phyloP scores from a whole-genome alignment of 2,113 vertebrate species.

The Leptobrachium leishanense region DNA sequence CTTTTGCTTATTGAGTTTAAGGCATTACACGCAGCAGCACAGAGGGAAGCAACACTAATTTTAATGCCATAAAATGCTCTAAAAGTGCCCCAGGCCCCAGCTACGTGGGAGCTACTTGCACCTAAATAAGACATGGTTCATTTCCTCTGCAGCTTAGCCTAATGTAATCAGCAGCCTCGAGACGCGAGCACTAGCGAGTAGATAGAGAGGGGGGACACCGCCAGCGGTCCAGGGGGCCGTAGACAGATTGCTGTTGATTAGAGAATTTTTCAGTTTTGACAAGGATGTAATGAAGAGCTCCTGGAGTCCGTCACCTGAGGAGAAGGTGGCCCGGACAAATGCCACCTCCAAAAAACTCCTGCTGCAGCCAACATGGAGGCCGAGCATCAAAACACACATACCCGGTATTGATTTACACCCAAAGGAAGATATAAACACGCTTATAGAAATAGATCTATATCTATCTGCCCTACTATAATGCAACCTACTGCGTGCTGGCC shows the following conservation, averaged over 20 bases:
- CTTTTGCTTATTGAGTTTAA: constrained; percentile 82
- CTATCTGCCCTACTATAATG: no score
- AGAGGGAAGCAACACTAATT: constrained; percentile 80
- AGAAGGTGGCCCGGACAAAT: constrained; percentile 48
- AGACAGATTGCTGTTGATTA: constrained; percentile 76
- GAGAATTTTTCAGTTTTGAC: constrained; percentile 86
- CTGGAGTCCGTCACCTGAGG: constrained; percentile 77
- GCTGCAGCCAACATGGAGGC: neutral
- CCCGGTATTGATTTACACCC: constrained; percentile 2
- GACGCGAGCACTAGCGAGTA: constrained; percentile 75
- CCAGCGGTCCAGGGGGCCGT: constrained; percentile 70
- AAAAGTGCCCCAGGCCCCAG: constrained; percentile 77
- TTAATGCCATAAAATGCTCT: constrained; percentile 82
- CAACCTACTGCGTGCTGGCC: no score
- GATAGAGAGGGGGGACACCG: constrained; percentile 64
- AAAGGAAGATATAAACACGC: neutral
- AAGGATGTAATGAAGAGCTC: constrained; percentile 81
- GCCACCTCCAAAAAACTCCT: constrained; percentile 14
- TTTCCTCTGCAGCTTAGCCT: constrained; percentile 84
- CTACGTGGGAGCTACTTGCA: constrained; percentile 74
- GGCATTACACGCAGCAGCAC: constrained; percentile 77
- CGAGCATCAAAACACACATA: neutral
- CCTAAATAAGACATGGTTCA: constrained; percentile 85
- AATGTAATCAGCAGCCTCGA: constrained; percentile 86
- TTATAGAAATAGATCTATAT: neutral